Conservation (phyloP, 2,797 vertebrate species). For the Tarsius wallacei region DNA sequence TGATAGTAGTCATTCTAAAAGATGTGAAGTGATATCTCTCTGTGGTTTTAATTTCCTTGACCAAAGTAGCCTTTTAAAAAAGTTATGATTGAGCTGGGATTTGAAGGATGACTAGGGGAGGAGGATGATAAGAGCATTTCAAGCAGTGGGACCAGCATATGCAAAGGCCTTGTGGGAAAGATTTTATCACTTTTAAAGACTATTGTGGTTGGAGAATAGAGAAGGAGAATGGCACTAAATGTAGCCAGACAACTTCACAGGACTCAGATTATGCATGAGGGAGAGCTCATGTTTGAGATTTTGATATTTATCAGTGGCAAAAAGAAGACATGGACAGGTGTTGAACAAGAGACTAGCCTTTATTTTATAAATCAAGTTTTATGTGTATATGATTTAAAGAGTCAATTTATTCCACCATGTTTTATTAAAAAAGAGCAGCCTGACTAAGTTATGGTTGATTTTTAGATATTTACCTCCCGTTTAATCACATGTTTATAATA, state of each 20-base stretch:
- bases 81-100: background rate
- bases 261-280: background rate
- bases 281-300: background rate
- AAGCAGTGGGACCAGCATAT: too few relatives aligned
- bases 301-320: conserved; percentile 17
- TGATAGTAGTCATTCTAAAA: background rate
- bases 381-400: background rate
- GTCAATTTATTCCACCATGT: background rate
- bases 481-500: background rate
- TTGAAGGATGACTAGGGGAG: background rate
- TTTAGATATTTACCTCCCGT: background rate
- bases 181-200: background rate
- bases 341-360: background rate
- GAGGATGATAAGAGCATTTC: too few relatives aligned
- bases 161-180: background rate
- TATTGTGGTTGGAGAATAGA: background rate
- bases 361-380: conserved; percentile 51
- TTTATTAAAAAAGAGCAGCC: background rate
- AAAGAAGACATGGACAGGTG: background rate
- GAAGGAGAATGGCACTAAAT: background rate
- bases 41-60: background rate
- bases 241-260: background rate
- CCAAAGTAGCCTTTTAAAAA: background rate
- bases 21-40: background rate
- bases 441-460: background rate